Base-by-base conservation (phyloP, 1,140 invertebrate genomes). In the Lordiphosa clarofinis region DNA sequence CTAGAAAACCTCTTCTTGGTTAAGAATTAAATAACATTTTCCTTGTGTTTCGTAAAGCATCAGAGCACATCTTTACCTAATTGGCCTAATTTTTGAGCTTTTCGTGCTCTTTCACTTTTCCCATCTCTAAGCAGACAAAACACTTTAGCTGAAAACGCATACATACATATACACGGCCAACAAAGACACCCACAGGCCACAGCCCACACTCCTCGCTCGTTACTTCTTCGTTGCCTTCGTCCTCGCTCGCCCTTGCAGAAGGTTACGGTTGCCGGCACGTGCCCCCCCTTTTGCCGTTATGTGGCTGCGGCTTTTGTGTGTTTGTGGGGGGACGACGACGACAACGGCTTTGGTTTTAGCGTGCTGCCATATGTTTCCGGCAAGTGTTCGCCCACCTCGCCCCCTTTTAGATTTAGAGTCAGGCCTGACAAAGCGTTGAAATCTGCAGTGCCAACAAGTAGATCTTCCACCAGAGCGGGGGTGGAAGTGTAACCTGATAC, bases 321-420 rank as follows among this genome's bases (percentile, higher is more conserved):
- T 40, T 15, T 52, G n/a, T 24, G 12, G 15, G 0, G 42, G 19
- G 19, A 19, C 15, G 21, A 42, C 37, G 46, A 44, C 42, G 55
- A 60, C 75, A 56, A 60, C 64, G 72, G 62, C 63, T 76, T 82
- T 82, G 78, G 76, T 76, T 84, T 81, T 82, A 82, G 76, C 78
- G 68, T 73, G 78, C 72, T 66, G 72, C 76, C 76, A 82, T 82
- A 82, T 82, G 76, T 84, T 82, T 82, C 76, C 76, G 76, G 76
- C 78, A 81, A 81, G 78, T 81, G 76, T 74, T 68, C 75, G 61
- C 58, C 58, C 53, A 37, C 46, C 7, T 15, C 42, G 28, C 24
- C 19, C 9, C 10, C 13, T 7, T 15, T 24, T 24, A 24, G 21
- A 1, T 19, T 19, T 19, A 19, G 2, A 7, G 38, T 69, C 70